These are phyloP conservation scores for Calidris pygmaea DNA, from an alignment of 2,113 vertebrate species.

Conservation along the genomic window DNA sequence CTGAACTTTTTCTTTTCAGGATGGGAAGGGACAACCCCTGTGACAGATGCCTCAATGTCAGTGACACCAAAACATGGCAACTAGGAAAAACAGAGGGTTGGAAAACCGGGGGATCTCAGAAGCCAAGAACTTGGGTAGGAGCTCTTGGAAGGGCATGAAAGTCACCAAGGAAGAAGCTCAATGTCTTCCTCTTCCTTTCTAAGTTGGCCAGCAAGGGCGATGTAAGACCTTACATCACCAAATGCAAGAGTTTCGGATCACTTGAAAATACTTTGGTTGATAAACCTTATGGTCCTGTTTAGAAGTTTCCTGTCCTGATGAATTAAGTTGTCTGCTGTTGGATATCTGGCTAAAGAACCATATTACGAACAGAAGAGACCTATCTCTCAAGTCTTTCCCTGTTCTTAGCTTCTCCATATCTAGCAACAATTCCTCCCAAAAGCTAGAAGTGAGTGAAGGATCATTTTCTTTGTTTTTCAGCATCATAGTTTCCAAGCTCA, in stretches of 20 bases:
- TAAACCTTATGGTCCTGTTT: not conserved
- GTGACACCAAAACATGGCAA: fast-evolving
- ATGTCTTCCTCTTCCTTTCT: not conserved
- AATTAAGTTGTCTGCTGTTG: not conserved
- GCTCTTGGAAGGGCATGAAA: not conserved
- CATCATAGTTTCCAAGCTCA: not conserved
- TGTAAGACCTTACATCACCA: fast-evolving
- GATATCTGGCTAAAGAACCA: not conserved
- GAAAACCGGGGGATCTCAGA: not conserved
- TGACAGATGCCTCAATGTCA: not conserved
- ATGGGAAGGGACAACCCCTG: not conserved
- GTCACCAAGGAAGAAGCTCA: not conserved
- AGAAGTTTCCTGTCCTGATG: too few species aligned
- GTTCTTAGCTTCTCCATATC: not conserved
- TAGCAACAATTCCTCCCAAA: not conserved
- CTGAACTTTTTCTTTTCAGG: not conserved
- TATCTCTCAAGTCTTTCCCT: not conserved
- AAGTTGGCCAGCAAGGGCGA: not conserved
- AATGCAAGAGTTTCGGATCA: not conserved
- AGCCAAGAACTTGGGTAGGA: not conserved
- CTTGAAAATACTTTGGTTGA: not conserved
- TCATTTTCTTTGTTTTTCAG: not conserved
- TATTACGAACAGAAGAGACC: not conserved
- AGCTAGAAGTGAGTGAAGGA: fast-evolving
- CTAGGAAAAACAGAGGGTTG: not conserved